Evolutionary conservation across 2,113 vertebrate species (phyloP).

Genomic region (Hemiscyllium ocellatum): DNA sequence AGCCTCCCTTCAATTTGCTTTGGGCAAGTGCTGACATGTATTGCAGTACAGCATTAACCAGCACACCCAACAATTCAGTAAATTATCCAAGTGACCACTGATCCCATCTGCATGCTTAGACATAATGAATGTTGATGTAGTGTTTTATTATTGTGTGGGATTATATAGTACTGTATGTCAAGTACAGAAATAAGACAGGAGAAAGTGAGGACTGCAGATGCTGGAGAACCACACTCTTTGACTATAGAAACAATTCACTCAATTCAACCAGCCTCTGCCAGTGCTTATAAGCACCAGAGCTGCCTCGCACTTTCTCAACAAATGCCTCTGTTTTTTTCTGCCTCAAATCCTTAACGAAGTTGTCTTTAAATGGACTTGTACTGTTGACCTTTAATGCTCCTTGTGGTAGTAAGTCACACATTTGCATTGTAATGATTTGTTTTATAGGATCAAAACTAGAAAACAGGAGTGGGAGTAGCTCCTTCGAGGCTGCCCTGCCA

Average conservation of each 20-base stretch:
- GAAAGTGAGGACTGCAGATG: too few relatives aligned
- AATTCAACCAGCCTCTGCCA: too few relatives aligned
- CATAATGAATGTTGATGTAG: neutral
- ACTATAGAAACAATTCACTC: neutral
- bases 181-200: neutral
- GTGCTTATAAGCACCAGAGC: neutral
- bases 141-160: neutral
- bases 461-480: too few relatives aligned
- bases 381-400: neutral
- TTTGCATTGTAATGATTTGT: neutral
- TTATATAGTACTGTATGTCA: neutral
- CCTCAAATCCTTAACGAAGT: neutral
- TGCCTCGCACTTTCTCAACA: neutral
- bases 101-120: neutral
- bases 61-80: neutral
- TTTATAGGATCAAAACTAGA: too few relatives aligned
- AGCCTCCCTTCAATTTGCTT: neutral
- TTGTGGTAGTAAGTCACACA: neutral
- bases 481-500: too few relatives aligned
- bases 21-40: neutral
- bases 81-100: neutral
- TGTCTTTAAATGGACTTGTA: neutral
- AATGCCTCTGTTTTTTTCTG: neutral
- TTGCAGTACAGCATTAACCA: neutral
- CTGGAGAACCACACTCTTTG: too few relatives aligned